phyloP scores from a whole-genome alignment of 2,113 vertebrate genomes.

The Apus apus region DNA sequence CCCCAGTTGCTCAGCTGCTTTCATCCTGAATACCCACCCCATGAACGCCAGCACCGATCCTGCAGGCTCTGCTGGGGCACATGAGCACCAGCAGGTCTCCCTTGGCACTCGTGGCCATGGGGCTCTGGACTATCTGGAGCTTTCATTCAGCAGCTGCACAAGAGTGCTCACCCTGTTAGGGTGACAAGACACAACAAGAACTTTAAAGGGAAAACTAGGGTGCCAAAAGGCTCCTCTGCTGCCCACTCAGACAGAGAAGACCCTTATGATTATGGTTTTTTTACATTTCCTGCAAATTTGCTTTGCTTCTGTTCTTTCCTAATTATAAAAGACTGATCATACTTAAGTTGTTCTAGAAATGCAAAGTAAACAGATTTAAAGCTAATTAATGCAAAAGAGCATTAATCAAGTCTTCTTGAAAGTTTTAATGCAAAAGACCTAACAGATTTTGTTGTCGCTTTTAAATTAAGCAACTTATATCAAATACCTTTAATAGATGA shows the following conservation, averaged over 20 bases:
- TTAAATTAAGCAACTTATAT: conserved; percentile 12
- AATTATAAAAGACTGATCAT: background rate
- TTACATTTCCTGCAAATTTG: background rate
- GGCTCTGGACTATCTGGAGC: background rate
- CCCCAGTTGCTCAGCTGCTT: background rate
- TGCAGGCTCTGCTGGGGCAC: no score
- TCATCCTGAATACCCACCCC: background rate
- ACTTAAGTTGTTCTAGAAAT: background rate
- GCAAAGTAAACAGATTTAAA: background rate
- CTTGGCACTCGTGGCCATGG: fast-evolving
- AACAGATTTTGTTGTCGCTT: background rate
- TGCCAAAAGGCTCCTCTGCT: background rate
- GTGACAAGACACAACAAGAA: background rate
- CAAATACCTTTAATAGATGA: background rate
- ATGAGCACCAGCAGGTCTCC: background rate
- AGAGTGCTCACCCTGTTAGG: fast-evolving
- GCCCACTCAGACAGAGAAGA: background rate
- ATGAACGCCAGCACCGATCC: background rate
- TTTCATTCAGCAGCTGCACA: background rate
- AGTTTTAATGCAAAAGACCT: background rate
- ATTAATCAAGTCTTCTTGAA: background rate
- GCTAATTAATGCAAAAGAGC: background rate
- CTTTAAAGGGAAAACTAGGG: background rate
- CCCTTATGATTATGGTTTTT: no score
- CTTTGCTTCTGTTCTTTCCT: background rate